Base-by-base conservation (phyloP, 1,140 invertebrate genomes). In the Dolichoris vasculosae region DNA sequence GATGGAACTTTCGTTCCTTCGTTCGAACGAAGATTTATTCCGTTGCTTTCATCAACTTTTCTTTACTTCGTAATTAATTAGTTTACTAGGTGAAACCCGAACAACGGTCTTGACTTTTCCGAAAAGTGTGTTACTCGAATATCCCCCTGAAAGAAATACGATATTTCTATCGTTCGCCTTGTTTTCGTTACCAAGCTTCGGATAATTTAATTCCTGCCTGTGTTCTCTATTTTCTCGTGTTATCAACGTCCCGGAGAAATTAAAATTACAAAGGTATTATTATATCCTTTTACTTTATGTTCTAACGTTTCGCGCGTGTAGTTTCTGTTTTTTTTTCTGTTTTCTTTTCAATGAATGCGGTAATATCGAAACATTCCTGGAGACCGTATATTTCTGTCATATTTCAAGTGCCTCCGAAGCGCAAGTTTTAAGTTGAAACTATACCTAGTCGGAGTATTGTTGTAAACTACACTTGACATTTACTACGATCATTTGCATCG, bases 1-100 rank as follows among this genome's bases (percentile, higher is more conserved):
- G 20, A 23, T 43, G 38, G 26, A 43, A 4, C 1, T 0, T 73
- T 43, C 38, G 6, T 38, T 35, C 4, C 23, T 9, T 51, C 20
- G 76, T 0, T 7, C 2, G n/a, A n/a, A n/a, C 20, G 32, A 8
- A 79, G 55, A 79, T 79, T 79, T 79, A 63, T 79, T 63, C 51
- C 15, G 63, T 79, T 59, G 35, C 35, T 55, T 51, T 46, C 30
- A 32, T 4, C 32, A 32, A 35, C 4, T 71, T 40, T 71, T 0
- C 6, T 40, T 32, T 32, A 23, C 30, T 0, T n/a, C 20, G 2
- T 38, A 11, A 38, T 11, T 43, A 38, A 43, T 73, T 73, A 73
- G 38, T n/a, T 15, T 40, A 71, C 0, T 6, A 30, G 4, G 69
- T 43, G 13, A n/a, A 20, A n/a, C 26, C 2, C n/a, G 6, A 2